Evolutionary conservation across 2,888 invertebrate genomes (phyloP), one percentile per base, ranked within the genome.

Genomic region (Cephus sareptanus): DNA sequence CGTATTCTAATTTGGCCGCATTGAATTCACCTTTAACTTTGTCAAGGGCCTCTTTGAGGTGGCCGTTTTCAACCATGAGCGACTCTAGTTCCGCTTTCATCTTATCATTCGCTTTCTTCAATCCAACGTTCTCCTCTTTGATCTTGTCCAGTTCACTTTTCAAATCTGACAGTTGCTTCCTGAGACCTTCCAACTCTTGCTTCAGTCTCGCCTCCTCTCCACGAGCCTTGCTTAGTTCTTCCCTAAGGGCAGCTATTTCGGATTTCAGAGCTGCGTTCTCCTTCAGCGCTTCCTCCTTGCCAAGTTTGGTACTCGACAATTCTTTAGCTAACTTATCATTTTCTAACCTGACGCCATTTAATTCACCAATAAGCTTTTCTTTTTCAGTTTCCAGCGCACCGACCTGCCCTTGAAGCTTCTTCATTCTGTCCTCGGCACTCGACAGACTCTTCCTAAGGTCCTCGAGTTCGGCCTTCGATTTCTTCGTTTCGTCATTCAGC

Each of bases 191-290:
- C 30, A 81, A 76, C 33, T 84, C 85, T 3, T 75, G 76, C 15
- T 9, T 69, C 56, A 84, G 70, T 35, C 68, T 73, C n/a, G 80
- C 83, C 69, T 80, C 81, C 77, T 85, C 83, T 35, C 70, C 73
- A 34, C 84, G 83, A 11, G 77, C 56, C 13, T 82, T 81, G 9
- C 82, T 82, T 76, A 83, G 73, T 75, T 79, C 79, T 1, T 76
- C 81, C 71, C 76, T 85, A 35, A 83, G 74, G 73, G 76, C 82
- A 13, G 77, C 77, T 34, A 87, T 79, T 69, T 85, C 83, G n/a
- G 74, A 74, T 73, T 82, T 84, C 13, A 82, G 73, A 15, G 79
- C 76, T 3, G 81, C 76, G 69, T 81, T 68, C 77, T 85, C 87
- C 15, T 79, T 82, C 37, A 77, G 9, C 3, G 74, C 71, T 1